phyloP scores from a whole-genome alignment of 1,140 invertebrate genomes.

The Tachypleus tridentatus region DNA sequence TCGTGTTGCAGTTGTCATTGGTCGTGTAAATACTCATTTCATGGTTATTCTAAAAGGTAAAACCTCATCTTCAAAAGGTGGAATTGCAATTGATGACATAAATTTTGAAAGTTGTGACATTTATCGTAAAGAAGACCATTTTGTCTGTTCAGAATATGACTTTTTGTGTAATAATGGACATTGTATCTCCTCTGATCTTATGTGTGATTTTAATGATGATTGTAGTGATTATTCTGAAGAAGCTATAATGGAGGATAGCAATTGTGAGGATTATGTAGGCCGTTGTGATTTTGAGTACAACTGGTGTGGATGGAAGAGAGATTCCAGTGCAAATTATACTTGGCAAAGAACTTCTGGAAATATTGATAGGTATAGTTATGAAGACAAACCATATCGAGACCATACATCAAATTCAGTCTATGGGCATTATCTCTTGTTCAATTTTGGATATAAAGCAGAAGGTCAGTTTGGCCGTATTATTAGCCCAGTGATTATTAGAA shows the following conservation, averaged over 20 bases:
- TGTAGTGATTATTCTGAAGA: slow-evolving; percentile 24
- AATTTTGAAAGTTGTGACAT: slow-evolving; percentile 16
- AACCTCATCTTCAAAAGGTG: neutral
- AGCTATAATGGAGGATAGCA: slow-evolving; percentile 4
- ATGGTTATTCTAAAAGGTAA: slow-evolving; percentile 6
- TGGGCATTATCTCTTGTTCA: slow-evolving; percentile 17
- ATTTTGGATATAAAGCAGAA: slow-evolving; percentile 2
- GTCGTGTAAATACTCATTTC: slow-evolving; percentile 17
- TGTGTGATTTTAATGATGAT: slow-evolving; percentile 21
- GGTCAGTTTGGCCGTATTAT: slow-evolving; percentile 7
- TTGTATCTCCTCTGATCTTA: slow-evolving; percentile 13
- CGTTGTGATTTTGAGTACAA: slow-evolving; percentile 20
- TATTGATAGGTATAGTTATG: neutral
- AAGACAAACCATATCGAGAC: slow-evolving; percentile 6
- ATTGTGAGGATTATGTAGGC: slow-evolving; percentile 12
- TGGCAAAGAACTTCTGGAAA: slow-evolving; percentile 4
- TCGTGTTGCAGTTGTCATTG: slow-evolving; percentile 11
- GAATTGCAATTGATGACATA: slow-evolving; percentile 17
- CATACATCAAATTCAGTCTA: slow-evolving; percentile 22
- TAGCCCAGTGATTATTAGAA: slow-evolving; percentile 16
- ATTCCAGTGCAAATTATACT: slow-evolving; percentile 6
- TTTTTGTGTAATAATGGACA: slow-evolving; percentile 15
- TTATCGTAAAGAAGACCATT: slow-evolving; percentile 1
- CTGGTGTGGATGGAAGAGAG: slow-evolving; percentile 13
- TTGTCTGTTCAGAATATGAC: slow-evolving; percentile 10